Percentiles rank a stretch among this genome's conserved stretches.
Evolutionary conservation across 2,888 invertebrate genomes (phyloP).

Genomic region (Hecatera dysodea): DNA sequence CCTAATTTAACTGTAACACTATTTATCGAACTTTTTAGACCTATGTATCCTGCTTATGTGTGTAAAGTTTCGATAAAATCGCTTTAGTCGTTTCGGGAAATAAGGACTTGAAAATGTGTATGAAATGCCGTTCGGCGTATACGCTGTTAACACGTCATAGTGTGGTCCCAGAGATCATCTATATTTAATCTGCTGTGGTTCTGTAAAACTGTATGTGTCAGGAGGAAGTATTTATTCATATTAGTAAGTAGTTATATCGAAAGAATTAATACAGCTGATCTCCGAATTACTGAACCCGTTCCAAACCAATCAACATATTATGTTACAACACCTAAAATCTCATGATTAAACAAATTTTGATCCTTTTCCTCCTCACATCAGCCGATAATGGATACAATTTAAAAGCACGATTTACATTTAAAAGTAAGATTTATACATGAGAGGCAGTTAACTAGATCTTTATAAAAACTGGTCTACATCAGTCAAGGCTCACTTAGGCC

Average conservation of each 20-base stretch:
- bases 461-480: constrained; percentile 51
- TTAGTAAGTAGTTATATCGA: too few species aligned
- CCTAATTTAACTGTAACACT: too few species aligned
- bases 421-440: constrained; percentile 45
- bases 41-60: too few species aligned
- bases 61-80: too few species aligned
- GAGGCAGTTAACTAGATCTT: constrained; percentile 43
- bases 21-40: too few species aligned
- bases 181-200: neutral
- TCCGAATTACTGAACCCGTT: neutral
- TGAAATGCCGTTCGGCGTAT: too few species aligned
- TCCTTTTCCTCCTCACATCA: constrained; percentile 15
- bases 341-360: neutral
- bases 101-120: too few species aligned
- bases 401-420: constrained; percentile 53
- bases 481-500: constrained; percentile 51
- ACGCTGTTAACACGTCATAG: too few species aligned
- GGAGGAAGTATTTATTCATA: neutral
- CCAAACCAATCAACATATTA: neutral
- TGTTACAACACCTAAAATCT: neutral
- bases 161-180: too few species aligned
- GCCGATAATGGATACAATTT: constrained; percentile 47
- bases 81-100: too few species aligned
- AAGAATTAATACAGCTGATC: neutral
- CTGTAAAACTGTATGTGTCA: neutral